phyloP scores from a whole-genome alignment of 2,797 vertebrate genomes.

The Carduelis carduelis region DNA sequence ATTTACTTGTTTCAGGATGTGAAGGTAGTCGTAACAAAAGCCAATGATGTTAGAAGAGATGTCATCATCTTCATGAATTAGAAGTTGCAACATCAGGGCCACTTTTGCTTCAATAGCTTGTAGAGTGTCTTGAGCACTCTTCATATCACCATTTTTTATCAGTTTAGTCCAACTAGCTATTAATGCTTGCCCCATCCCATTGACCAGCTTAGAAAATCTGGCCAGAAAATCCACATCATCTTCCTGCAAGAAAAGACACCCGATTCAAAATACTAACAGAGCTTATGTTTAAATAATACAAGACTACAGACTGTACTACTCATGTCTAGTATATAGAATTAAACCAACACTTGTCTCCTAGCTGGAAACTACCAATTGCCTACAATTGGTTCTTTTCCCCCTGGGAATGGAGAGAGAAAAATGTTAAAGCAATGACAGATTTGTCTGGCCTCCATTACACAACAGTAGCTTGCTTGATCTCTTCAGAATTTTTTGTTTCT shows the following conservation, averaged over 20 bases:
- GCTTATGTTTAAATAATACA: background rate
- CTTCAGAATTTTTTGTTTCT: background rate
- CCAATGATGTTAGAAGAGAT: conserved; percentile 95
- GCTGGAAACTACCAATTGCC: background rate
- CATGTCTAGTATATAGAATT: background rate
- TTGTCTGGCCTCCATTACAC: background rate
- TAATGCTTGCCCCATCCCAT: conserved; percentile 96
- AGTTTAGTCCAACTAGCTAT: conserved; percentile 95
- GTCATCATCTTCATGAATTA: conserved; percentile 95
- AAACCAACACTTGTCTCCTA: background rate
- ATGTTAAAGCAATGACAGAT: background rate
- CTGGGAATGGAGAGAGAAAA: background rate
- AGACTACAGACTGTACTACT: background rate
- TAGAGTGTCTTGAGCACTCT: conserved; percentile 85
- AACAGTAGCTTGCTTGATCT: background rate
- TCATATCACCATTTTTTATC: conserved; percentile 83
- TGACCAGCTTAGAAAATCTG: conserved; percentile 94
- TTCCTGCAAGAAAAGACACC: conserved; percentile 77
- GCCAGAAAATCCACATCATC: conserved; percentile 98
- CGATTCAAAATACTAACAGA: background rate
- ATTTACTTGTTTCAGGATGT: conserved; percentile 93
- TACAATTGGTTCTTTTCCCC: background rate
- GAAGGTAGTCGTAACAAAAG: conserved; percentile 98
- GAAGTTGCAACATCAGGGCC: conserved; percentile 88
- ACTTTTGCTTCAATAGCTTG: conserved; percentile 91